Conservation (phyloP, 2,797 vertebrate species). For the Neosilurus mollespiculum region DNA sequence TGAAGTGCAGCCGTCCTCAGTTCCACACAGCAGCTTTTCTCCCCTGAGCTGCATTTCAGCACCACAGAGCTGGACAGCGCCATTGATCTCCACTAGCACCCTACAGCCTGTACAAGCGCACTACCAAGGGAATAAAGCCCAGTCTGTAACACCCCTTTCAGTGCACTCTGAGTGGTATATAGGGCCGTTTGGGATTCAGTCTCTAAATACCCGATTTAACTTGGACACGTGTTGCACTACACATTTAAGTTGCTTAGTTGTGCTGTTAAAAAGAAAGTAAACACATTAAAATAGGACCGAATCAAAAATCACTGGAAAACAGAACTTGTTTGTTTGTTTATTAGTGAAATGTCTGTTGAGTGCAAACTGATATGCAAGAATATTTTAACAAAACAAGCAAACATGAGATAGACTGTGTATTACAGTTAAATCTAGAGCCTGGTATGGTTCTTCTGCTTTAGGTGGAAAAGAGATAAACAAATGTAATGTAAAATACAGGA, state of each 20-base stretch:
- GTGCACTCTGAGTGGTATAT: not conserved
- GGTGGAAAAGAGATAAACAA: not conserved
- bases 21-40: not conserved
- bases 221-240: not conserved
- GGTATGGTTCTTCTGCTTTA: not conserved
- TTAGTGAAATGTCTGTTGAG: not conserved
- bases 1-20: not conserved
- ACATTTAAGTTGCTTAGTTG: too few species aligned
- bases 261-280: not conserved
- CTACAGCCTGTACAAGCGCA: not conserved
- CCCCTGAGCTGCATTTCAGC: not conserved
- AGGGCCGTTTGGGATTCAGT: not conserved
- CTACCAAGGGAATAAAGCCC: not conserved
- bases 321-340: not conserved
- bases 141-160: not conserved
- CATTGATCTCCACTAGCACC: not conserved
- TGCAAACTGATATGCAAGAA: not conserved
- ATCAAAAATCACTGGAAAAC: not conserved
- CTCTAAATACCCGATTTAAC: not conserved
- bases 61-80: constrained; percentile 9
- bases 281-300: not conserved
- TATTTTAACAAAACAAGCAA: not conserved
- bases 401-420: not conserved
- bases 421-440: not conserved
- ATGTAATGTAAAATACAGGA: not conserved